Evolutionary conservation across 2,888 invertebrate species (phyloP), one percentile per base, ranked within the genome.

Genomic region (Eupithecia pulchellata): DNA sequence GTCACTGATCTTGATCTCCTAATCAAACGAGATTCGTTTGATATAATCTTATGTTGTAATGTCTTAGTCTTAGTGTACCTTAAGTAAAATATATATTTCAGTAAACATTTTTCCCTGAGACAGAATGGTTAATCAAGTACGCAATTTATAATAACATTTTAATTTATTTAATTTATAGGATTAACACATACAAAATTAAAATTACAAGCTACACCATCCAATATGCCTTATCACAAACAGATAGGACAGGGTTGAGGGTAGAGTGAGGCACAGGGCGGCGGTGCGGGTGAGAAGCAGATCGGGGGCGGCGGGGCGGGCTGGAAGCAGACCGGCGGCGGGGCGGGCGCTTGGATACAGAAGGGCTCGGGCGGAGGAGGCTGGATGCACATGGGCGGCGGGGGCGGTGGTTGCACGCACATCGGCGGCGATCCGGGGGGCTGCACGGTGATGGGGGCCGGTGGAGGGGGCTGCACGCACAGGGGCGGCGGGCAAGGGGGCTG

Each of bases 401-500:
- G 82, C 8, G 91, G 91, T 3, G 89, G 88, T 71, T 91, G 91
- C 2, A 91, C 84, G 76, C 85, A 87, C n/a, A 92, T 79, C 2
- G 92, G 89, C 3, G 89, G 89, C 4, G 88, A 73, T 0, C 87
- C 86, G 11, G 92, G 91, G 6, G 91, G 92, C 39, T 92, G 91
- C 5, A 91, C 71, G 29, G 84, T 90, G 55, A 93, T 80, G 0
- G 93, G 92, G 0, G 84, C 77, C 0, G 88, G 85, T 1, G 89
- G 83, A 0, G 93, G 93, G 1, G 91, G 86, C 73, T 92, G 92
- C 17, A 92, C 84, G 69, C 84, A 86, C 71, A 93, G 79, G 1
- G 92, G 89, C 4, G 89, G 87, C 0, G 86, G 88, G 29, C 87
- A 85, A 4, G 92, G 93, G 17, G 90, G 90, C 75, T 92, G 92